phyloP scores from a whole-genome alignment of 30 jellyfish, hydroid and myxozoan species.

The Mastigias papua region DNA sequence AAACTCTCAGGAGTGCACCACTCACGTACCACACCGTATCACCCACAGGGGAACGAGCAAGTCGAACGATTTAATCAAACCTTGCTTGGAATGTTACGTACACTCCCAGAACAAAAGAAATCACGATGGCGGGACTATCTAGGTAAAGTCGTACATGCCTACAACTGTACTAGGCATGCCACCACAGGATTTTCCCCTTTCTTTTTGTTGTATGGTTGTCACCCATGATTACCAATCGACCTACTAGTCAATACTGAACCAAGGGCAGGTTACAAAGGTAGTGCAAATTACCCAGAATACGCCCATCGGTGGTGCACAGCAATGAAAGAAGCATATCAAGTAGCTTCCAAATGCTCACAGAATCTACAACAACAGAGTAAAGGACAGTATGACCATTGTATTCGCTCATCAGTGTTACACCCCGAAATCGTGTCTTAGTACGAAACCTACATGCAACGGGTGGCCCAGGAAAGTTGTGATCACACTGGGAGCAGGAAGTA shows the following conservation, averaged over 20 bases:
- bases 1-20: neutral
- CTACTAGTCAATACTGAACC: constrained; percentile 23
- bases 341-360: constrained; percentile 20
- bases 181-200: constrained; percentile 32
- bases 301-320: constrained; percentile 36
- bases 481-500: constrained; percentile 31
- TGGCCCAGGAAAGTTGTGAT: constrained; percentile 38
- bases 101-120: constrained; percentile 28
- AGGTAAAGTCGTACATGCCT: constrained; percentile 11
- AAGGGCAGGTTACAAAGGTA: neutral
- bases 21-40: constrained; percentile 50
- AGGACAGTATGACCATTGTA: constrained; percentile 1
- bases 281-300: constrained; percentile 9
- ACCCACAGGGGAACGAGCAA: constrained; percentile 38
- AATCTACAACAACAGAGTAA: neutral
- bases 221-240: constrained; percentile 54
- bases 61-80: constrained; percentile 29
- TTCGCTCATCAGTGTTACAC: neutral
- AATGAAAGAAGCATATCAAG: constrained; percentile 51
- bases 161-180: constrained; percentile 4
- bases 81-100: constrained; percentile 7
- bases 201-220: constrained; percentile 21
- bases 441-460: constrained; percentile 17
- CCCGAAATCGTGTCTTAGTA: constrained; percentile 32
- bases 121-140: constrained; percentile 25